These are phyloP conservation scores for Ips nitidus DNA, from an alignment of 1,140 invertebrate species.

Conservation along the genomic window DNA sequence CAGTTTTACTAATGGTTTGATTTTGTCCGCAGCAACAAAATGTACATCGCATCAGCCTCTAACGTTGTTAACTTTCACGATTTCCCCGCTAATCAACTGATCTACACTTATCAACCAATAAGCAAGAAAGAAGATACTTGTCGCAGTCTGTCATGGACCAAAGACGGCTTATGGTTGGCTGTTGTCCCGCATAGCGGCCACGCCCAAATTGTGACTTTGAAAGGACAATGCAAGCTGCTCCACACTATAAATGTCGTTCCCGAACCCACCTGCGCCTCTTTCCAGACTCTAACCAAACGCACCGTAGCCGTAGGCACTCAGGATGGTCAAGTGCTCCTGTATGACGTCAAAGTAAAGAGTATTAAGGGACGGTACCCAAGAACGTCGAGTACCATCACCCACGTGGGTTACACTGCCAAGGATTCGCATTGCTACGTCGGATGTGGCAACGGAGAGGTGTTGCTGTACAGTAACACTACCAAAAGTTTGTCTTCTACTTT, in stretches of 20 bases:
- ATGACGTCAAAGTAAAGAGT: constrained; percentile 47
- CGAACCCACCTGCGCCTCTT: constrained; percentile 48
- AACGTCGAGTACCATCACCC: constrained; percentile 36
- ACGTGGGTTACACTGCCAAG: constrained; percentile 45
- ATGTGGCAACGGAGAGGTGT: constrained; percentile 45
- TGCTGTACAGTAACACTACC: constrained; percentile 44
- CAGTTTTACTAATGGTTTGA: background rate
- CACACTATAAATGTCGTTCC: constrained; percentile 44
- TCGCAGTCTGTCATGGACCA: constrained; percentile 49
- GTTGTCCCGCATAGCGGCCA: constrained; percentile 44
- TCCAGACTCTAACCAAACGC: constrained; percentile 48
- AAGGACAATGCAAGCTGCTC: constrained; percentile 44
- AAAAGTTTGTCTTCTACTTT: constrained; percentile 40
- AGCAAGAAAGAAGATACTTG: constrained; percentile 39
- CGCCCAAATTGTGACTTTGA: constrained; percentile 47
- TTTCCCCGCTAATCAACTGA: constrained; percentile 37
- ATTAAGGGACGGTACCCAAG: constrained; percentile 44
- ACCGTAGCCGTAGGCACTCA: constrained; percentile 48
- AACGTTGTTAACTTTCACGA: constrained; percentile 45
- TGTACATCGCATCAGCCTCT: constrained; percentile 44
- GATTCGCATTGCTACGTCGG: constrained; percentile 47
- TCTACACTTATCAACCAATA: constrained; percentile 39
- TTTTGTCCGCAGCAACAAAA: constrained; percentile 10
- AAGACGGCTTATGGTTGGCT: constrained; percentile 49
- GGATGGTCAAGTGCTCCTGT: constrained; percentile 45